Percentiles rank a stretch among this genome's conserved stretches.
phyloP scores from a whole-genome alignment of 2,888 invertebrate species.

The Melanostoma scalare region DNA sequence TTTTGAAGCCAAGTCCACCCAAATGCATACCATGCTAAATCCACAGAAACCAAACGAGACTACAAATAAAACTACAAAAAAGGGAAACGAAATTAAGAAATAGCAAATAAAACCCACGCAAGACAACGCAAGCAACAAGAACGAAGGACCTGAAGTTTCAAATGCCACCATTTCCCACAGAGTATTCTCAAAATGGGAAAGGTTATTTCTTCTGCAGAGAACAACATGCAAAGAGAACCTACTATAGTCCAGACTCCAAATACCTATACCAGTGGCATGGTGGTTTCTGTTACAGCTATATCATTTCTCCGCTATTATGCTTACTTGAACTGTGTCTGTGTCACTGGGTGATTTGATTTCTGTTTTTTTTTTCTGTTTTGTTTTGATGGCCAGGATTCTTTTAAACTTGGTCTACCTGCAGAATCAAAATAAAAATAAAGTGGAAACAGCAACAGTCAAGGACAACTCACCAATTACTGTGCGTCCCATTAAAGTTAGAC shows the following conservation, averaged over 20 bases:
- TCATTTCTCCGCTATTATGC: conserved; percentile 51
- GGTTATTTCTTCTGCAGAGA: conserved; percentile 22
- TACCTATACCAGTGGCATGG: conserved; percentile 21
- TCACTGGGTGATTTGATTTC: neutral
- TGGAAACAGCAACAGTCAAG: conserved; percentile 33
- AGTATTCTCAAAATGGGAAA: conserved; percentile 2
- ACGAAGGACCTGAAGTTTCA: conserved; percentile 22
- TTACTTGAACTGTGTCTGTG: conserved; percentile 21
- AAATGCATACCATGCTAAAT: conserved; percentile 39
- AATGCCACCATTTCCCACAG: conserved; percentile 28
- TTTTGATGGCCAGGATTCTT: conserved; percentile 22
- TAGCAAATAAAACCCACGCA: conserved; percentile 37
- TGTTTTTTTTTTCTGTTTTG: conserved; percentile 4
- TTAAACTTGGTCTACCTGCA: conserved; percentile 22
- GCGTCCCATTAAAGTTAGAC: conserved; percentile 56
- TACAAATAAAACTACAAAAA: neutral
- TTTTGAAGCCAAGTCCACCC: conserved; percentile 41
- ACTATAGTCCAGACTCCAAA: neutral
- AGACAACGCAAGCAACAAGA: conserved; percentile 43
- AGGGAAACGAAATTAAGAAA: conserved; percentile 40
- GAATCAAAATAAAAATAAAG: conserved; percentile 18
- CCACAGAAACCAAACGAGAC: neutral
- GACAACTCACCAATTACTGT: conserved; percentile 57
- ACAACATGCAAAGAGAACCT: conserved; percentile 12
- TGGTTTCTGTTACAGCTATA: conserved; percentile 52